Base-by-base conservation (phyloP, 2,113 vertebrate genomes). In the Halcyon senegalensis region DNA sequence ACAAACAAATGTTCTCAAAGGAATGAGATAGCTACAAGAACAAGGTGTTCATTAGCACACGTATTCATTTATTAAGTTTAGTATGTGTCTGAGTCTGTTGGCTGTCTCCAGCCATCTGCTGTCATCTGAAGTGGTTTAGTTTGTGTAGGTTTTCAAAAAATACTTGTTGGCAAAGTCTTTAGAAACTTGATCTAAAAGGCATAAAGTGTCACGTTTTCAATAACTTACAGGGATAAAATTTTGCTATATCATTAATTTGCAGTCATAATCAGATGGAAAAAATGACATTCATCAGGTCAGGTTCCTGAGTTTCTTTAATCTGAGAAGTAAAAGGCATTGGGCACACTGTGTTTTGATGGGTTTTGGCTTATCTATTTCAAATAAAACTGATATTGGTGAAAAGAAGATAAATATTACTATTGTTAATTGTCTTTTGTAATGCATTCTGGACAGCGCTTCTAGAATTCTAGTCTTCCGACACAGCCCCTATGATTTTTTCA, bases 51-150 rank as follows among this genome's bases (percentile, higher is more conserved):
- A 21, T 80, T 93, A 55, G 69, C 28, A 77, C 9, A 13, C 0
- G 0, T 82, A 66, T 94, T 58, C 16, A 77, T 91, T 85, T 79
- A 21, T 82, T 48, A 66, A 81, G 30, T 92, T 79, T 64, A 64
- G 8, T 77, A 9, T 85, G 14, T 96, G 69, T 94, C 58, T 89
- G 33, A 86, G 77, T 92, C 35, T 94, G 62, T 79, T 93, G 87
- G 41, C 41, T 85, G 70, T 85, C 86, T 73, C 27, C 87, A 85
- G 91, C 84, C 44, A 60, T 87, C 63, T 79, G 27, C 19, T 91
- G 53, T 96, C 84, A 77, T 66, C 37, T 41, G 69, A 41, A 79
- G 25, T 85, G 66, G 64, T 84, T 79, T 75, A 94, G 30, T 95
- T 74, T 76, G 16, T 83, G 75, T 91, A 55, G 62, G 59, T 77